Base-by-base conservation (phyloP, 2,797 vertebrate genomes). In the Phataginus tricuspis region DNA sequence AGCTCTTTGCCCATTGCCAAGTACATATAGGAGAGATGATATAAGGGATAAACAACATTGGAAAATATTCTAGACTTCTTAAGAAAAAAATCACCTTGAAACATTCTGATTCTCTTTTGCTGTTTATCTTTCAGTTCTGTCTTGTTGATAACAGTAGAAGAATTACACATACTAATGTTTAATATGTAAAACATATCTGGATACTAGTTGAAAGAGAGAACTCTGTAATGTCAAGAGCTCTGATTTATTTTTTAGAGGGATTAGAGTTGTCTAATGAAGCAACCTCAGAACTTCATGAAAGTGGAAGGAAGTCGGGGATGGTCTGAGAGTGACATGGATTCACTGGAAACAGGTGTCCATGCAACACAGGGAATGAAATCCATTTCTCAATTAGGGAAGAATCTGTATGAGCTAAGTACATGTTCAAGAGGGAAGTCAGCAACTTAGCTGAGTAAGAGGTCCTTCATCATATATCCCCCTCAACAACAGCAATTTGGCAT, bases 61-160 rank as follows among this genome's bases (percentile, higher is more conserved):
- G 51, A 69, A 95, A 91, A 69, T 51, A 31, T 37, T 86, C 59
- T 78, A 53, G 37, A 23, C 13, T 74, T 90, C 39, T 39, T 86
- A 83, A 55, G 39, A 27, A 83, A 93, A 91, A 94, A 78, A 88
- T 74, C 11, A 85, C 8, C 19, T 4, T 15, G 7, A 95, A 91
- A 53, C 31, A 86, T 53, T 82, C 25, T 68, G 39, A 77, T 90
- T 94, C 14, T 66, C 25, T 95, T 87, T 55, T 90, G 57, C 84
- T 72, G 18, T 39, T 6, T 86, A 66, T 72, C 16, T 25, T 90
- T 55, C 66, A 39, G 49, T 68, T 84, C 68, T 86, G 8, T 45
- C 51, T 79, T 89, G 27, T 94, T n/a, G 39, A 23, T 84, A 91
- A 95, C 5, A 91, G 66, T 84, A 82, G 55, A 80, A 85, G 27